Conservation (phyloP, 2,888 invertebrate species). For the Diaprepes abbreviatus region DNA sequence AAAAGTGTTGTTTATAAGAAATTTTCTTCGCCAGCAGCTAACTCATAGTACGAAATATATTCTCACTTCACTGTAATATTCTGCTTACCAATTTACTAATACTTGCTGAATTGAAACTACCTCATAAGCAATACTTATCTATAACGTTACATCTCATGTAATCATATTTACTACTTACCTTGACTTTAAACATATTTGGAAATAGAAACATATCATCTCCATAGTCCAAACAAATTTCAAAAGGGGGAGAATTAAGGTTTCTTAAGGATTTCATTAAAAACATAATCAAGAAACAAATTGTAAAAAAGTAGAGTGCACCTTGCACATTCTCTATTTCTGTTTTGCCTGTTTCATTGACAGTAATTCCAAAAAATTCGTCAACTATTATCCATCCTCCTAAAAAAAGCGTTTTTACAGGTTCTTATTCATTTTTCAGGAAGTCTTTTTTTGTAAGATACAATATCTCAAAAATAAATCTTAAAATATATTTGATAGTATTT, state of each 20-base stretch:
- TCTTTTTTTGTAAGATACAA: no score
- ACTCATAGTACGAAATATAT: no score
- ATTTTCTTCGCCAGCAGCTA: no score
- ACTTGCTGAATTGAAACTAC: no score
- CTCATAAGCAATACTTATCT: no score
- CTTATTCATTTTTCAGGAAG: no score
- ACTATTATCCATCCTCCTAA: constrained; percentile 49
- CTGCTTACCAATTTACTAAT: no score
- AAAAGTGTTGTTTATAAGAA: no score
- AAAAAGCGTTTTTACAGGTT: constrained; percentile 14
- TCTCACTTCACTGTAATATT: no score
- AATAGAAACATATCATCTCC: constrained; percentile 73
- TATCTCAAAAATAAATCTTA: no score
- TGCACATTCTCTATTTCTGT: constrained; percentile 24
- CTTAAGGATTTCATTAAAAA: constrained; percentile 67
- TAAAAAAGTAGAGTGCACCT: constrained; percentile 37
- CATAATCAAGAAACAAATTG: constrained; percentile 43
- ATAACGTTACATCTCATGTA: no score
- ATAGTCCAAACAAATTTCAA: constrained; percentile 72
- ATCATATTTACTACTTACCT: constrained; percentile 65
- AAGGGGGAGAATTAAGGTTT: constrained; percentile 72
- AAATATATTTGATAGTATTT: no score
- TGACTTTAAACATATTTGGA: constrained; percentile 71
- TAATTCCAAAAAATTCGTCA: constrained; percentile 51
- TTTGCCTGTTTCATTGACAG: background rate